These are phyloP conservation scores for Tretioscincus oriximinensis DNA, from an alignment of 2,113 vertebrate species.

Conservation along the genomic window DNA sequence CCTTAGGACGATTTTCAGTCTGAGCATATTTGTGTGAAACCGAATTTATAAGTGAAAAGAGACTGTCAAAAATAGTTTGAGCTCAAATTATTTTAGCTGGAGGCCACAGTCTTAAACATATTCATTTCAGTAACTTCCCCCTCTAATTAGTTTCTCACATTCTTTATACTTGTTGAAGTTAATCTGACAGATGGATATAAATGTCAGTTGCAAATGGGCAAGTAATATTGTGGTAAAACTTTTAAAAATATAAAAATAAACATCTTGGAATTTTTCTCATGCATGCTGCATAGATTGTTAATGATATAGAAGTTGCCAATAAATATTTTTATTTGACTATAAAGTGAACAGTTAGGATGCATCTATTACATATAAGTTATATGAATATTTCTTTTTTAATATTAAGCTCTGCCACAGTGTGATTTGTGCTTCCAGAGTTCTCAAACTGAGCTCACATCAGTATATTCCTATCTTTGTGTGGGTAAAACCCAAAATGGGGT, in stretches of 20 bases:
- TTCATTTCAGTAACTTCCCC: background rate
- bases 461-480: no score
- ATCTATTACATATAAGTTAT: conserved; percentile 1
- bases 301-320: background rate
- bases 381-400: background rate
- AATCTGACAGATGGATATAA: background rate
- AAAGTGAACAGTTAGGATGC: background rate
- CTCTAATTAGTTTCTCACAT: background rate
- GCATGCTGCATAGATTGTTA: background rate
- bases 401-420: background rate
- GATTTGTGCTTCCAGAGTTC: background rate
- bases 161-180: background rate
- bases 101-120: background rate
- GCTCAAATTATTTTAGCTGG: background rate
- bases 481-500: no score
- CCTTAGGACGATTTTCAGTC: background rate
- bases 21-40: background rate
- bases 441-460: background rate
- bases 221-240: conserved; percentile 3
- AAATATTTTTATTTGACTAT: conserved; percentile 2
- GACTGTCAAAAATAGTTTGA: background rate
- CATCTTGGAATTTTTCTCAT: background rate
- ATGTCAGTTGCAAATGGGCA: background rate
- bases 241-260: conserved; percentile 9
- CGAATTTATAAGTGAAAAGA: background rate